phyloP scores from a whole-genome alignment of 2,797 vertebrate genomes.

The Chiloscyllium punctatum region DNA sequence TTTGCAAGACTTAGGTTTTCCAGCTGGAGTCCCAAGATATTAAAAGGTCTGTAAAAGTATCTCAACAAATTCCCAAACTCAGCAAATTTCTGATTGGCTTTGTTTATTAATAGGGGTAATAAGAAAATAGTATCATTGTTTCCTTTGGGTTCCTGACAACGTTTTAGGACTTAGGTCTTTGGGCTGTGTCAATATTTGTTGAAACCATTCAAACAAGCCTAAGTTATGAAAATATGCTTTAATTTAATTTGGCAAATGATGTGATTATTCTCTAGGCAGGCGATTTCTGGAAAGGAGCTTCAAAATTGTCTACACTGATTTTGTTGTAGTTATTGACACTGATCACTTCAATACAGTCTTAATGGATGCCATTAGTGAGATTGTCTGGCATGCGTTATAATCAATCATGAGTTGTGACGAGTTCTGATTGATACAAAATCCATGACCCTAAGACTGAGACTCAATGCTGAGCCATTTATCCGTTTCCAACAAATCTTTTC shows the following conservation, averaged over 20 bases:
- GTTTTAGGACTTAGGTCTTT: not conserved
- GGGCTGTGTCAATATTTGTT: not conserved
- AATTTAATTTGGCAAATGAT: not conserved
- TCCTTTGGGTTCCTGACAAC: not conserved
- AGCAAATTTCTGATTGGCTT: not conserved
- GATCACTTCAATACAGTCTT: not conserved
- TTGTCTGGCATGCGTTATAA: not conserved
- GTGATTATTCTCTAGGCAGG: not conserved
- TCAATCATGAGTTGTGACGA: not conserved
- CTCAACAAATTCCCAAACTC: not conserved
- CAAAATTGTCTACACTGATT: not conserved
- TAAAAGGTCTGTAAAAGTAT: not conserved
- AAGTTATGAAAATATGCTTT: not conserved
- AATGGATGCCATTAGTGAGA: not conserved
- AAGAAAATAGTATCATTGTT: not conserved
- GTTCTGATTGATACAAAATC: not conserved
- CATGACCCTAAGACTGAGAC: not conserved
- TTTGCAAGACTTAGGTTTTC: not conserved
- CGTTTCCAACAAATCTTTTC: not conserved
- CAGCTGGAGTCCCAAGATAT: not conserved
- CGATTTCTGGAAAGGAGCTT: not conserved
- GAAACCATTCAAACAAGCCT: not conserved
- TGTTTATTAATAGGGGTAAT: not conserved
- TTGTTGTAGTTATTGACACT: not conserved
- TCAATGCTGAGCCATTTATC: not conserved